These are phyloP conservation scores for Denticeps clupeoides DNA, from an alignment of 2,797 vertebrate species.

Conservation along the genomic window DNA sequence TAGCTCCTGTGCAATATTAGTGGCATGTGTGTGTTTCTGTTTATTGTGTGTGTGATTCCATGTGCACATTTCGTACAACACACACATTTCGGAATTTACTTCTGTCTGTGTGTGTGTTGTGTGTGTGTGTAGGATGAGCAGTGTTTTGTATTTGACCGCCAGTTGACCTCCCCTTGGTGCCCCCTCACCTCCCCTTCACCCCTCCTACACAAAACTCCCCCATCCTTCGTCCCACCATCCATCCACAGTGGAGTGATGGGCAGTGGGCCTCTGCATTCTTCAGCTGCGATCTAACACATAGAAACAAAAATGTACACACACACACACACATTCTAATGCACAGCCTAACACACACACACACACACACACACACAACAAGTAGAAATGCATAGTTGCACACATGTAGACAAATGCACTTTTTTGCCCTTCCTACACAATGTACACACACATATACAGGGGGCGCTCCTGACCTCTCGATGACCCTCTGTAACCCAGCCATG, in stretches of 20 bases:
- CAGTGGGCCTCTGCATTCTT: slow-evolving; percentile 61
- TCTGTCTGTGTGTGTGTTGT: slow-evolving; percentile 10
- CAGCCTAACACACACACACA: slow-evolving; percentile 17
- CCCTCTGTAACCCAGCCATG: slow-evolving; percentile 32
- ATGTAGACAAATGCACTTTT: slow-evolving; percentile 10
- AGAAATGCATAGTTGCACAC: slow-evolving; percentile 10
- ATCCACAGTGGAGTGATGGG: slow-evolving; percentile 51
- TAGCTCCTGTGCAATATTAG: too few relatives aligned
- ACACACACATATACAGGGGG: slow-evolving; percentile 21
- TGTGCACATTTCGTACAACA: slow-evolving; percentile 9
- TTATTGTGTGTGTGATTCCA: background rate
- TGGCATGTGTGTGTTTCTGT: slow-evolving; percentile 9
- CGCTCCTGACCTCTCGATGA: slow-evolving; percentile 26
- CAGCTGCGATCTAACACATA: slow-evolving; percentile 28
- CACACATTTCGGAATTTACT: too few relatives aligned
- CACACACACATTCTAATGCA: slow-evolving; percentile 5
- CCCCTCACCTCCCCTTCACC: slow-evolving; percentile 39
- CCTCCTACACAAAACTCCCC: slow-evolving; percentile 28
- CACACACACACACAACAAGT: background rate
- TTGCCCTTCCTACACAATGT: background rate
- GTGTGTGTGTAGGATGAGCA: background rate
- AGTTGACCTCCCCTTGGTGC: slow-evolving; percentile 52
- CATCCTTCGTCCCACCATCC: slow-evolving; percentile 40
- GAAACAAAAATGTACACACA: slow-evolving; percentile 11
- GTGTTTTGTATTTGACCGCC: slow-evolving; percentile 69